These are phyloP conservation scores for Chaetodon trifascialis DNA, from an alignment of 2,113 vertebrate genomes.

Conservation along the genomic window DNA sequence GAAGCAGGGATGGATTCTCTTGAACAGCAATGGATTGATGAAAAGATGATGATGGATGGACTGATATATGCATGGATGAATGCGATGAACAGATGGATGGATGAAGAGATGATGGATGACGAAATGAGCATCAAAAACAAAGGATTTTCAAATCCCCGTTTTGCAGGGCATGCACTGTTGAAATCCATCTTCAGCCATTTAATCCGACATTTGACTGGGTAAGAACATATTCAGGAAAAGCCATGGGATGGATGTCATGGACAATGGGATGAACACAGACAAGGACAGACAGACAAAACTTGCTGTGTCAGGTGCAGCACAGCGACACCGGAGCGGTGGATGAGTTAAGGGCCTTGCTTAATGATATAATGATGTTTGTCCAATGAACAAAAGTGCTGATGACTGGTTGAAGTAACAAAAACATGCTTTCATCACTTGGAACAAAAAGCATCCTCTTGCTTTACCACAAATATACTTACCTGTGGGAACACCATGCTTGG, in stretches of 20 bases:
- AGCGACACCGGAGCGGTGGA: constrained; percentile 42
- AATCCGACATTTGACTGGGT: constrained; percentile 19
- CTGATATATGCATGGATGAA: constrained; percentile 50
- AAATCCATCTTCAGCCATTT: constrained; percentile 58
- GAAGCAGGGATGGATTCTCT: constrained; percentile 44
- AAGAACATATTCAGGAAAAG: constrained; percentile 52
- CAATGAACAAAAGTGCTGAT: constrained; percentile 58
- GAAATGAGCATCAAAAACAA: constrained; percentile 55
- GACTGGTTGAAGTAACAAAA: constrained; percentile 62
- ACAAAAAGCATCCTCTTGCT: constrained; percentile 57
- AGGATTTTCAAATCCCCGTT: constrained; percentile 47
- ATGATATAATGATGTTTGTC: constrained; percentile 64
- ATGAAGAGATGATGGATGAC: constrained; percentile 55
- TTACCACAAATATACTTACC: constrained; percentile 84
- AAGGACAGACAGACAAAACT: constrained; percentile 57
- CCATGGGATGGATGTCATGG: constrained; percentile 47
- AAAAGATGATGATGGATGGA: constrained; percentile 35
- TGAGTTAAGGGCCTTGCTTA: constrained; percentile 68
- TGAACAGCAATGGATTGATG: constrained; percentile 56
- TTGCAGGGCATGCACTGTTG: constrained; percentile 69
- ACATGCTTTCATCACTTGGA: constrained; percentile 69
- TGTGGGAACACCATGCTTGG: constrained; percentile 76
- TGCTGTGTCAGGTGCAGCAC: constrained; percentile 46
- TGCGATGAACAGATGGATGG: constrained; percentile 54
- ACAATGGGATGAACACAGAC: constrained; percentile 48